A percentile compares a stretch with the other conserved stretches of the same genome.
phyloP scores from a whole-genome alignment of 2,113 vertebrate genomes.

The Archilochus colubris region DNA sequence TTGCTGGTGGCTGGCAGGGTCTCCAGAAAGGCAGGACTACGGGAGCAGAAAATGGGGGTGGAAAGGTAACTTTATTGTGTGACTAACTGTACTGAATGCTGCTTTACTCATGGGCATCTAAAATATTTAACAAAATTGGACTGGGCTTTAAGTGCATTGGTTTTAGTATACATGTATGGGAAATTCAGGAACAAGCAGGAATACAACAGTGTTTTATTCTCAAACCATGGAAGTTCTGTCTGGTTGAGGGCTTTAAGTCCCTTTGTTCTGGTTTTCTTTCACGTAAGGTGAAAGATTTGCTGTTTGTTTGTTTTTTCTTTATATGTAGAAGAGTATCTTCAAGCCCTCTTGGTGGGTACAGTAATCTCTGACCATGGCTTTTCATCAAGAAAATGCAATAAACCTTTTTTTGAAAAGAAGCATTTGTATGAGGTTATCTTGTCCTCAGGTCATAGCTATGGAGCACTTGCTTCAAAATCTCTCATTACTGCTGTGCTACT shows the following conservation, averaged over 20 bases:
- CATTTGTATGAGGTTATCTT: not conserved
- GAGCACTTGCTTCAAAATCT: not conserved
- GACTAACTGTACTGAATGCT: not conserved
- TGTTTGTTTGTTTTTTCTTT: not conserved
- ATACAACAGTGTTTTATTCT: not conserved
- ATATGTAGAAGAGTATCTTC: not conserved
- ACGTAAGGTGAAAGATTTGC: not conserved
- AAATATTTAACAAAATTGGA: not conserved
- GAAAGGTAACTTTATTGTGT: not conserved
- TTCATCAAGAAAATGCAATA: not conserved
- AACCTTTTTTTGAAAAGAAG: not conserved
- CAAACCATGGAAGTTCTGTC: not conserved
- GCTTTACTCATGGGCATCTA: not conserved
- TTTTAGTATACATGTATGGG: not conserved
- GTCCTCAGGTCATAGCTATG: not conserved
- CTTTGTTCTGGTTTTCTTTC: not conserved
- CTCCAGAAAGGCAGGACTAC: not conserved
- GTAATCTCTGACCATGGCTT: not conserved
- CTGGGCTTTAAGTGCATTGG: not conserved
- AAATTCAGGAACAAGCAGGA: not conserved
- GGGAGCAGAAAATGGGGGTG: not conserved
- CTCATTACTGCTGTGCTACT: not conserved
- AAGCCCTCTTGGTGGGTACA: not conserved
- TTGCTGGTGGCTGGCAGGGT: not conserved
- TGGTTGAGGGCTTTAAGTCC: not conserved